These are phyloP conservation scores for Epiblema foenella DNA, from an alignment of 2,888 invertebrate genomes.

Conservation along the genomic window DNA sequence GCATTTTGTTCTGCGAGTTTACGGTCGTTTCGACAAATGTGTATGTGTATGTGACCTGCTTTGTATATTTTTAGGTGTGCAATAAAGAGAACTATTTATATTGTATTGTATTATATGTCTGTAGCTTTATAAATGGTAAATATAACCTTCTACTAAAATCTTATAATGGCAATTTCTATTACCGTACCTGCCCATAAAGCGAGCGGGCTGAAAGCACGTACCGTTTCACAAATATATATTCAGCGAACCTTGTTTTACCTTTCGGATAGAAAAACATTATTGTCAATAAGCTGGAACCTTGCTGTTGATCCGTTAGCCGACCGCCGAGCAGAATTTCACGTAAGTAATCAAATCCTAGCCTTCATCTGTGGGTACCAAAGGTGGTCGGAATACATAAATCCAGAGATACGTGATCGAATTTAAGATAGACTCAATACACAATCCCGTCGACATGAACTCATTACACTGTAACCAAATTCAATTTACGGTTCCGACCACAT, in stretches of 20 bases:
- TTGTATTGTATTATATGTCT: neutral
- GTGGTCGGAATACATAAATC: conserved; percentile 80
- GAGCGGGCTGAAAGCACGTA: conserved; percentile 32
- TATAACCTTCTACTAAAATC: conserved; percentile 16
- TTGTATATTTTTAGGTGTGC: too few relatives aligned
- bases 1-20: too few relatives aligned
- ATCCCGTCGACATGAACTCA: conserved; percentile 76
- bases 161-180: conserved; percentile 25
- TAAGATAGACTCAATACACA: conserved; percentile 77
- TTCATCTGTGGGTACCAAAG: conserved; percentile 65
- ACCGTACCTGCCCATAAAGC: conserved; percentile 23
- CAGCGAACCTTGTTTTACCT: conserved; percentile 40
- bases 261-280: conserved; percentile 40
- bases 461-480: conserved; percentile 82
- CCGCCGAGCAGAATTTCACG: conserved; percentile 62
- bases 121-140: conserved; percentile 14
- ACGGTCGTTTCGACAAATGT: too few relatives aligned
- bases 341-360: conserved; percentile 76
- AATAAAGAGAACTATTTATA: too few relatives aligned
- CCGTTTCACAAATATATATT: conserved; percentile 39
- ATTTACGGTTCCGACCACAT: conserved; percentile 75
- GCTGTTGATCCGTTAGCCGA: conserved; percentile 63
- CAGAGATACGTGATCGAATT: conserved; percentile 81
- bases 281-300: conserved; percentile 57
- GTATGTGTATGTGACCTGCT: too few relatives aligned